These are phyloP conservation scores for Eptesicus fuscus DNA, from an alignment of 2,113 vertebrate genomes.

Conservation along the genomic window DNA sequence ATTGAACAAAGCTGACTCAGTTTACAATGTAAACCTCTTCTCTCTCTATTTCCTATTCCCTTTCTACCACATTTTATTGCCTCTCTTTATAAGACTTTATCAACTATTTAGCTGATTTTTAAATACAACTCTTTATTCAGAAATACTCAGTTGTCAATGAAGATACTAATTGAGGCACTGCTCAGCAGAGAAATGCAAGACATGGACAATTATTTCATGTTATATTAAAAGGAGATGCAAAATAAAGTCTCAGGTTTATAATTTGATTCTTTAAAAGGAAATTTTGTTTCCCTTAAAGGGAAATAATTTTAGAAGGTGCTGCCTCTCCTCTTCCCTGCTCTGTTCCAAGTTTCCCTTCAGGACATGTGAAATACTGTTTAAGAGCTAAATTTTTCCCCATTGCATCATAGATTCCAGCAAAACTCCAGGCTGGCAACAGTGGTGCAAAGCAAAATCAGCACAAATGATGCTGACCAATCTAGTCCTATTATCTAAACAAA, in stretches of 20 bases:
- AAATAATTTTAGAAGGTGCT: conserved; percentile 24
- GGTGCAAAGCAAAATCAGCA: background rate
- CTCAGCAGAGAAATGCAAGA: background rate
- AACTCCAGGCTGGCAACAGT: background rate
- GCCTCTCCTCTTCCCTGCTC: background rate
- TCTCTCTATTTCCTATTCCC: background rate
- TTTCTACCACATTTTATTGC: background rate
- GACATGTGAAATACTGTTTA: background rate
- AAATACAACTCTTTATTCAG: background rate
- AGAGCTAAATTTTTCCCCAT: background rate
- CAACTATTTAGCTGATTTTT: background rate
- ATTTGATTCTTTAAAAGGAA: background rate
- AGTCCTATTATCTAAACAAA: background rate
- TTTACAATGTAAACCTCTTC: background rate
- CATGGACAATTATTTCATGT: background rate
- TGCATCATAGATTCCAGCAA: background rate
- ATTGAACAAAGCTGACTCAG: background rate
- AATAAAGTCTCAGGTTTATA: conserved; percentile 20
- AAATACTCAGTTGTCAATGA: background rate
- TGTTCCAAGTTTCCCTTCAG: background rate
- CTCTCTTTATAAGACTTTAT: background rate
- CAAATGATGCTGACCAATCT: background rate
- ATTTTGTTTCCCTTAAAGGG: background rate
- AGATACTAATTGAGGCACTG: background rate
- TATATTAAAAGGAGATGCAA: background rate